Evolutionary conservation across 2,113 vertebrate genomes (phyloP).

Genomic region (Oryzias curvinotus): DNA sequence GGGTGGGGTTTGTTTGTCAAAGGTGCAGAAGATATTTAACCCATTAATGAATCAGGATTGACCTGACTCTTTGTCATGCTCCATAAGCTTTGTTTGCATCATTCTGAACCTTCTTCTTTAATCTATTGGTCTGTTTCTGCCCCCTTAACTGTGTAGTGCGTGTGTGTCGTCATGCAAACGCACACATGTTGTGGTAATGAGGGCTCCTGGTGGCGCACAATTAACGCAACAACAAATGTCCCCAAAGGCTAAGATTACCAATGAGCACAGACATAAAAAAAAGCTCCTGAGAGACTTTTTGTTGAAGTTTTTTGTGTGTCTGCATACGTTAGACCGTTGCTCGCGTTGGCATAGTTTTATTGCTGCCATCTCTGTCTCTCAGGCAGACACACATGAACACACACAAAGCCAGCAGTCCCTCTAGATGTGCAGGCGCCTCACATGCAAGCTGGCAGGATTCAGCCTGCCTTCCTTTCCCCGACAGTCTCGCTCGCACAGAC

Average conservation of each 20-base stretch:
- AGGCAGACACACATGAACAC: constrained; percentile 27
- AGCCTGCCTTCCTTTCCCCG: constrained; percentile 57
- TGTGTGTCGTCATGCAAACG: constrained; percentile 44
- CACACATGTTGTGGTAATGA: constrained; percentile 71
- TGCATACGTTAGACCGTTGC: constrained; percentile 60
- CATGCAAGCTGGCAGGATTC: constrained; percentile 67
- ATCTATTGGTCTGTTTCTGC: constrained; percentile 25
- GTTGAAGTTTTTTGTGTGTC: constrained; percentile 50
- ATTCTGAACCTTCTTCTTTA: constrained; percentile 39
- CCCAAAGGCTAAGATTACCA: constrained; percentile 80
- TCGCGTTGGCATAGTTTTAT: constrained; percentile 59
- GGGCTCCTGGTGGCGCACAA: constrained; percentile 77
- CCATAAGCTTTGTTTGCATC: constrained; percentile 54
- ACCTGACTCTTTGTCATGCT: constrained; percentile 47
- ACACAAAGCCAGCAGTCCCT: constrained; percentile 64
- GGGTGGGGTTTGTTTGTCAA: constrained; percentile 56
- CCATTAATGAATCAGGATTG: constrained; percentile 49
- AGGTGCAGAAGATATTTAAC: constrained; percentile 54
- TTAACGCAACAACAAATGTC: constrained; percentile 79
- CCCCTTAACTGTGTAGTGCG: constrained; percentile 49
- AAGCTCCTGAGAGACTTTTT: constrained; percentile 64
- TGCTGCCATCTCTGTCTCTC: constrained; percentile 60
- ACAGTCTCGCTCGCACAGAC: constrained; percentile 68
- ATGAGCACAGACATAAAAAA: constrained; percentile 76
- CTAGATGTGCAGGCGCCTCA: constrained; percentile 66